These are phyloP conservation scores for Protobothrops mucrosquamatus DNA, from an alignment of 2,113 vertebrate species.

Conservation along the genomic window DNA sequence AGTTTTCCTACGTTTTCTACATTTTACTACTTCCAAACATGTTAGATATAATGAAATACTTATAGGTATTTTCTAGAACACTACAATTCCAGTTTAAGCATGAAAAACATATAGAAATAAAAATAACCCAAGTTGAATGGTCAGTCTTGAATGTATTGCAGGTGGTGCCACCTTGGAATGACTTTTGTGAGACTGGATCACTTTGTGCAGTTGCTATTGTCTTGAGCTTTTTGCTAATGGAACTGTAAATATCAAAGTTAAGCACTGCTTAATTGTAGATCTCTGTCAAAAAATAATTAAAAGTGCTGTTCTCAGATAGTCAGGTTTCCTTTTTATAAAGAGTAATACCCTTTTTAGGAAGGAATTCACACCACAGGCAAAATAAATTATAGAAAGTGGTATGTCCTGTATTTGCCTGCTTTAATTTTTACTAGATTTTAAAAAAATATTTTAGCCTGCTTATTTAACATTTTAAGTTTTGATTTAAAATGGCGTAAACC, in stretches of 20 bases:
- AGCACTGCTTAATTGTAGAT: neutral
- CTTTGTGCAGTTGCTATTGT: neutral
- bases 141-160: neutral
- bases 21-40: neutral
- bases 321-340: neutral
- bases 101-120: neutral
- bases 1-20: neutral
- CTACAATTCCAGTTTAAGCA: neutral
- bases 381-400: neutral
- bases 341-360: neutral
- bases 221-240: neutral
- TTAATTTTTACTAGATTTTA: neutral
- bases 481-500: neutral
- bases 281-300: neutral
- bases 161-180: neutral
- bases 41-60: conserved; percentile 18
- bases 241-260: neutral
- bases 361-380: neutral
- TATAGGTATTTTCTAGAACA: neutral
- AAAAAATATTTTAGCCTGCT: neutral
- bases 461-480: neutral
- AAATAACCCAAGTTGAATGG: neutral
- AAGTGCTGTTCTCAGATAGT: neutral
- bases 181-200: neutral
- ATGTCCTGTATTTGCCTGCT: neutral